Evolutionary conservation across 2,797 vertebrate genomes (phyloP).

Genomic region (Crocodylus rhombifer): DNA sequence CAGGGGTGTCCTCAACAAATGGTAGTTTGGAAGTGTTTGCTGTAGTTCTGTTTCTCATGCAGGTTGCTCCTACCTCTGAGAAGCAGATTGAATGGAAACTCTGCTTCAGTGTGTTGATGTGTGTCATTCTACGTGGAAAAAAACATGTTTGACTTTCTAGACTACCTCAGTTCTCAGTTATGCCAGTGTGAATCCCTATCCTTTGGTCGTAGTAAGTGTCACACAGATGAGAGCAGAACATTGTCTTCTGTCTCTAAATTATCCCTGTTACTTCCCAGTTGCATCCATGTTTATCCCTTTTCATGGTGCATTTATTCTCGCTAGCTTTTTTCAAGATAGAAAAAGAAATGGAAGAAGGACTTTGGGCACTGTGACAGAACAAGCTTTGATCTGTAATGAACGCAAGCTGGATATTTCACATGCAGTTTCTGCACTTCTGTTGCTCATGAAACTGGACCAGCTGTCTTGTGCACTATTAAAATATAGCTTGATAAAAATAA

Average conservation of each 20-base stretch:
- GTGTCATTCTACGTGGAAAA: slow-evolving; percentile 43
- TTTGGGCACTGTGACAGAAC: slow-evolving; percentile 39
- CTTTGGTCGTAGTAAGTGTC: slow-evolving; percentile 10
- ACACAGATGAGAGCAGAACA: background rate
- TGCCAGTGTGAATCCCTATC: background rate
- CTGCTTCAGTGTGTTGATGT: background rate
- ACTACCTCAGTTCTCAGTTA: slow-evolving; percentile 41
- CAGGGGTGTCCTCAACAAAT: background rate
- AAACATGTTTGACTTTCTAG: slow-evolving; percentile 46
- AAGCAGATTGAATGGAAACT: background rate
- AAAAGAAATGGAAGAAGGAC: slow-evolving; percentile 36
- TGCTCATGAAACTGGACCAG: slow-evolving; percentile 30
- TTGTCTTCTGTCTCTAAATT: slow-evolving; percentile 35
- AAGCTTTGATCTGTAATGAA: slow-evolving; percentile 15
- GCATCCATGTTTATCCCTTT: background rate
- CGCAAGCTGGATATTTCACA: background rate
- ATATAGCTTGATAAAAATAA: slow-evolving; percentile 11
- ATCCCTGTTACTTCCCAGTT: slow-evolving; percentile 18
- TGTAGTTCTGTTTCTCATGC: background rate
- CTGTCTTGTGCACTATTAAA: slow-evolving; percentile 32
- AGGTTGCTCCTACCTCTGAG: background rate
- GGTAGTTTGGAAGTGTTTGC: background rate
- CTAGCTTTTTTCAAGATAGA: slow-evolving; percentile 12
- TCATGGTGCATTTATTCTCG: background rate
- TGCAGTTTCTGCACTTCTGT: background rate